Evolutionary conservation across 2,888 invertebrate genomes (phyloP).

Genomic region (Theristus sp.): DNA sequence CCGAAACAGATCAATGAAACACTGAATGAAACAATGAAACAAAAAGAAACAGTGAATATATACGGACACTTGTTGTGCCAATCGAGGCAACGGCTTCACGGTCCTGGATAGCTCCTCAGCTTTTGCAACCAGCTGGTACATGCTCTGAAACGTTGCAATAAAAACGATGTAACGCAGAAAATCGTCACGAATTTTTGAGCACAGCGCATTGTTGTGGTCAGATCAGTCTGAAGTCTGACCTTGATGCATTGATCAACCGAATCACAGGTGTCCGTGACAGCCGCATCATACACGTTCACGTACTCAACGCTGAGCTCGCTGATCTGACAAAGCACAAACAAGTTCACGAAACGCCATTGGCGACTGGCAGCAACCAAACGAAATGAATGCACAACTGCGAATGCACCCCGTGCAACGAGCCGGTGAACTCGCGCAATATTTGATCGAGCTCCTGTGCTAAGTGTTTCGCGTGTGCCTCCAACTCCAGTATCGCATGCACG

Average conservation of each 20-base stretch:
- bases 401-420: neutral
- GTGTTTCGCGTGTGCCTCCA: neutral
- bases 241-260: neutral
- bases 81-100: neutral
- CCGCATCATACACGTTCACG: neutral
- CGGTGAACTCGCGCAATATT: neutral
- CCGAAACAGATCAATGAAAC: neutral
- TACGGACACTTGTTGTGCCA: conserved; percentile 1
- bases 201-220: neutral
- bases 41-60: neutral
- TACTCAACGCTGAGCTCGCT: neutral
- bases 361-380: no score
- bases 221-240: neutral
- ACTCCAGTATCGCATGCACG: neutral
- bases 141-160: neutral
- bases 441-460: neutral
- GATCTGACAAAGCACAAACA: neutral
- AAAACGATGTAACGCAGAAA: neutral
- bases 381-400: neutral
- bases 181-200: neutral
- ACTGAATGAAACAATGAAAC: neutral
- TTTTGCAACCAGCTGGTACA: conserved; percentile 1
- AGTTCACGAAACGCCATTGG: no score
- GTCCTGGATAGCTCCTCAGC: neutral
- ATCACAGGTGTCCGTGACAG: neutral